These are phyloP conservation scores for Epizoanthus scotinus DNA, from an alignment of 92 coral and sea anemone species.

Conservation along the genomic window DNA sequence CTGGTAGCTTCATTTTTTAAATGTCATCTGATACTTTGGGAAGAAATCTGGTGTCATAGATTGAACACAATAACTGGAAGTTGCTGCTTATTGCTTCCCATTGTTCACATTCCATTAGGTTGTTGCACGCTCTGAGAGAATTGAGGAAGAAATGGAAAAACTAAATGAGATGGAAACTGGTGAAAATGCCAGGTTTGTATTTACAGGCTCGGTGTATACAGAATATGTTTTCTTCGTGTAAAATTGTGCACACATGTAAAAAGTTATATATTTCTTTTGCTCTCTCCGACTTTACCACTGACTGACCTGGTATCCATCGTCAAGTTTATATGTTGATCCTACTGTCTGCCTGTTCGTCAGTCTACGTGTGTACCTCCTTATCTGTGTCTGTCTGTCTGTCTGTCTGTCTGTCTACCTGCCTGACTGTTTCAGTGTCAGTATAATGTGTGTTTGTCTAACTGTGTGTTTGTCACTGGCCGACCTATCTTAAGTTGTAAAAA, in stretches of 20 bases:
- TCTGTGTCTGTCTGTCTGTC: not conserved
- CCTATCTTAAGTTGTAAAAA: too few relatives aligned
- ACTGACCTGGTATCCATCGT: not conserved
- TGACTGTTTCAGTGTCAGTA: not conserved
- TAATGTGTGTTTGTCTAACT: not conserved
- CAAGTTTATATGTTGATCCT: not conserved
- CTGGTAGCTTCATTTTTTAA: too few relatives aligned
- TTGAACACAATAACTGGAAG: too few relatives aligned
- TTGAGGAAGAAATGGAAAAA: constrained; percentile 90
- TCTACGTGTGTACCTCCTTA: not conserved
- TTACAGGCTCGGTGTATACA: not conserved
- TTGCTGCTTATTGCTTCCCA: not conserved
- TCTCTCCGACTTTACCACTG: too few relatives aligned
- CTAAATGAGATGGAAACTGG: constrained; percentile 90
- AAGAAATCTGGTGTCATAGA: too few relatives aligned
- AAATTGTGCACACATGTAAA: too few relatives aligned
- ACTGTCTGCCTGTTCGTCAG: not conserved
- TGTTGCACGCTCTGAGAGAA: constrained; percentile 75
- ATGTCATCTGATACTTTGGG: too few relatives aligned
- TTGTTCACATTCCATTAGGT: constrained; percentile 47
- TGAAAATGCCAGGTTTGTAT: constrained; percentile 87
- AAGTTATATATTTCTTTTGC: too few relatives aligned
- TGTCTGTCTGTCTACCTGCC: not conserved
- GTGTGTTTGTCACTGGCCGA: not conserved
- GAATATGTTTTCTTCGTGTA: too few relatives aligned